phyloP scores from a whole-genome alignment of 2,888 invertebrate genomes.

The Heliconius erato region DNA sequence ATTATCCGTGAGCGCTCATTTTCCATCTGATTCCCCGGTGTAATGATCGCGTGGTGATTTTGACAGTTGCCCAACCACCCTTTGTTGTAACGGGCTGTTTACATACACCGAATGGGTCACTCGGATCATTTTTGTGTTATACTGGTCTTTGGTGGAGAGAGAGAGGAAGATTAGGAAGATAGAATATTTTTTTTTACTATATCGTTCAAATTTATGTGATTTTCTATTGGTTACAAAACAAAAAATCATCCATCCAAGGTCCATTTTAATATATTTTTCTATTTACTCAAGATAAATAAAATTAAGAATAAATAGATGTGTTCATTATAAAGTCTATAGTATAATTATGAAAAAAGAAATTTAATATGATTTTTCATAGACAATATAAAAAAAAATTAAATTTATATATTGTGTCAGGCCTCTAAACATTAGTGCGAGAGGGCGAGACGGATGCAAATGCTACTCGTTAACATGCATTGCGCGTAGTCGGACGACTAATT shows the following conservation, averaged over 20 bases:
- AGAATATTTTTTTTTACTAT: too few species aligned
- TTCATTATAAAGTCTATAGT: not conserved
- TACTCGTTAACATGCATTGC: slow-evolving; percentile 84
- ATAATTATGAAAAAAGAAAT: not conserved
- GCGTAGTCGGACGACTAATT: slow-evolving; percentile 82
- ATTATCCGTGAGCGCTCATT: slow-evolving; percentile 83
- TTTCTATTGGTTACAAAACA: too few species aligned
- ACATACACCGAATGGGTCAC: slow-evolving; percentile 47
- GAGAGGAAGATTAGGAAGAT: too few species aligned
- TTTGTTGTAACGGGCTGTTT: slow-evolving; percentile 56
- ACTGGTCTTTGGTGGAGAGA: too few species aligned
- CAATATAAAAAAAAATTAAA: not conserved
- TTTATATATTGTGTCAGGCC: slow-evolving; percentile 39
- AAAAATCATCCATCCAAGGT: too few species aligned
- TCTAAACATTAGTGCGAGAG: slow-evolving; percentile 46
- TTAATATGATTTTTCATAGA: not conserved
- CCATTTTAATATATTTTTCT: too few species aligned
- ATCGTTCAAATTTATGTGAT: too few species aligned
- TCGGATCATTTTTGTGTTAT: too few species aligned
- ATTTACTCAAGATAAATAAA: too few species aligned
- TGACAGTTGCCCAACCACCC: slow-evolving; percentile 75
- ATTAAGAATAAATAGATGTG: not conserved
- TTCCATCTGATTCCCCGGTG: slow-evolving; percentile 83
- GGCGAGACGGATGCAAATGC: slow-evolving; percentile 78
- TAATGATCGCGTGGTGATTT: slow-evolving; percentile 85